These are phyloP conservation scores for Stegana nigrithorax DNA, from an alignment of 2,888 invertebrate genomes.

Conservation along the genomic window DNA sequence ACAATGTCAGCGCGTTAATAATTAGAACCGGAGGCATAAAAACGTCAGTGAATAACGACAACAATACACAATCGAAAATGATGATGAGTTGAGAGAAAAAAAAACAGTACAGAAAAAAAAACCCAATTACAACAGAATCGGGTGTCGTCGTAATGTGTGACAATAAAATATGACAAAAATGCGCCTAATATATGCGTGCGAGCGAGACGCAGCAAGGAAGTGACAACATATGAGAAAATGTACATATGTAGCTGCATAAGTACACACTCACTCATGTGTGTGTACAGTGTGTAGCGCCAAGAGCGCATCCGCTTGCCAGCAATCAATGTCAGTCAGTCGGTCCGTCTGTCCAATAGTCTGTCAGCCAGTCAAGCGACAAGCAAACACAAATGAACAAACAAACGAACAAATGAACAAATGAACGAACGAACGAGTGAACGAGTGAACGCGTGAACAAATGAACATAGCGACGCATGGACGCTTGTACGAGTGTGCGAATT, in stretches of 20 bases:
- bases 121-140: background rate
- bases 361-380: background rate
- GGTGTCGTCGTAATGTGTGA: background rate
- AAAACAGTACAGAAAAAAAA: background rate
- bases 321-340: background rate
- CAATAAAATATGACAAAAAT: background rate
- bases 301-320: slow-evolving; percentile 1
- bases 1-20: slow-evolving; percentile 49
- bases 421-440: background rate
- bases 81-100: background rate
- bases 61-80: background rate
- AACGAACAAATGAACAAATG: background rate
- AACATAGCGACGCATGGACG: too few species aligned
- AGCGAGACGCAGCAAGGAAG: background rate
- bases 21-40: slow-evolving; percentile 57
- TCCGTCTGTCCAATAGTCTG: background rate
- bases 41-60: slow-evolving; percentile 19
- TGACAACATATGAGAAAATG: too few species aligned
- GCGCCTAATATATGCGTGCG: background rate
- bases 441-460: background rate
- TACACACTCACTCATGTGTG: background rate
- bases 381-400: background rate
- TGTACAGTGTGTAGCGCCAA: background rate
- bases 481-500: background rate
- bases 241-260: too few species aligned